Percentiles rank a stretch among this genome's conserved stretches.
Evolutionary conservation across 2,113 vertebrate species (phyloP).

Genomic region (Antennarius striatus): DNA sequence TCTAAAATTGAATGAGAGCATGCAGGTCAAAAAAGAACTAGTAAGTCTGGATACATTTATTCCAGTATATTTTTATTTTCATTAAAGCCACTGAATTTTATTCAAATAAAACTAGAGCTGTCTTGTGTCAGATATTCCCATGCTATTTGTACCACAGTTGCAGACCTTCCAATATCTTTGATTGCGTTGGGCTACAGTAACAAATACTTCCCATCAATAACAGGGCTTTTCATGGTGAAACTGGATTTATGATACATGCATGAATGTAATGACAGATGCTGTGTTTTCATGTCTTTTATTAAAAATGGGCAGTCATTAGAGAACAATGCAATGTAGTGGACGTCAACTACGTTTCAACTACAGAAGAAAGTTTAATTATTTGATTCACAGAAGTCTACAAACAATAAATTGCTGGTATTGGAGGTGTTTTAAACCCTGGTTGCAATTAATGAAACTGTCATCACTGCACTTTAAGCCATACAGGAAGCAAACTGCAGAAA

Average conservation of each 20-base stretch:
- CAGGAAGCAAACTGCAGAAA: no score
- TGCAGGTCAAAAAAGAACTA: constrained; percentile 95
- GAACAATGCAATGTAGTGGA: no score
- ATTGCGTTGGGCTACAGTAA: not conserved
- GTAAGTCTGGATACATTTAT: constrained; percentile 76
- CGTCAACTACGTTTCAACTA: no score
- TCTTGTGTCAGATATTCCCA: not conserved
- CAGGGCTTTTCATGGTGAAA: not conserved
- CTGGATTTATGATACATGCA: not conserved
- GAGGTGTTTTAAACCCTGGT: no score
- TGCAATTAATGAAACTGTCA: no score
- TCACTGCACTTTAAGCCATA: no score
- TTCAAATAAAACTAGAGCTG: no score
- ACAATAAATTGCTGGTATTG: no score
- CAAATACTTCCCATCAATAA: not conserved
- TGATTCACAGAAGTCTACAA: no score
- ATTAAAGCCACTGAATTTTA: not conserved
- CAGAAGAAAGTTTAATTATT: no score
- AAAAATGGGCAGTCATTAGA: no score
- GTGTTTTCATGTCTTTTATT: not conserved
- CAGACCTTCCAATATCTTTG: not conserved
- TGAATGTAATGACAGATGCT: not conserved
- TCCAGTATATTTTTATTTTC: not conserved
- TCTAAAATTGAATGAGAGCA: constrained; percentile 93
- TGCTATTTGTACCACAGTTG: not conserved